These are phyloP conservation scores for Macheiramphus alcinus DNA, from an alignment of 2,113 vertebrate species.

Conservation along the genomic window DNA sequence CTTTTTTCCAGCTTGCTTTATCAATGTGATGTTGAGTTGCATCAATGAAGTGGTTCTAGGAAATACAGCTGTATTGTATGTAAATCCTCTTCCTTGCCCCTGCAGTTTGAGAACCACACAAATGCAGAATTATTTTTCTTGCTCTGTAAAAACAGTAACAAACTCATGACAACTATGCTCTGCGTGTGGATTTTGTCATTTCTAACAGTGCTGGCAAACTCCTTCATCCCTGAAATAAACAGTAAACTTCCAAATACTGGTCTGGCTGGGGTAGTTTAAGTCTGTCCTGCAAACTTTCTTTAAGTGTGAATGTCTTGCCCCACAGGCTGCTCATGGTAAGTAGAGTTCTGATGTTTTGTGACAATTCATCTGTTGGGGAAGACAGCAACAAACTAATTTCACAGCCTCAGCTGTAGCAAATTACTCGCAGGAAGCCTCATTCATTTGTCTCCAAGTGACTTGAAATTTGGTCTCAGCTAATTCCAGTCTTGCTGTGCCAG, in stretches of 20 bases:
- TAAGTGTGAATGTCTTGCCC: not conserved
- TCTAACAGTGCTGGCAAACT: not conserved
- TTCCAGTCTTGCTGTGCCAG: not conserved
- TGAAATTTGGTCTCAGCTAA: not conserved
- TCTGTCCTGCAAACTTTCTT: not conserved
- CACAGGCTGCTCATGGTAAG: not conserved
- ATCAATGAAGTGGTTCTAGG: not conserved
- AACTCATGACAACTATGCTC: not conserved
- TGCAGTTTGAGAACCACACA: not conserved
- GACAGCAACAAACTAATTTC: not conserved
- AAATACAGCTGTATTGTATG: not conserved
- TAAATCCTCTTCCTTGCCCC: not conserved
- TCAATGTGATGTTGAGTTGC: not conserved
- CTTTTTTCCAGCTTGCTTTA: not conserved
- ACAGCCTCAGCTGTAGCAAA: not conserved
- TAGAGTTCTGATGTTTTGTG: not conserved
- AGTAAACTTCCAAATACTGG: not conserved
- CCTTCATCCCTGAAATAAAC: not conserved
- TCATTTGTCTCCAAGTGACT: not conserved
- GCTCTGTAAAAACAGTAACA: not conserved
- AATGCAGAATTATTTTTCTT: not conserved
- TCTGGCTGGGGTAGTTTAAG: not conserved
- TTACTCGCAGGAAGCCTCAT: not conserved
- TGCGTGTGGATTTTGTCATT: not conserved
- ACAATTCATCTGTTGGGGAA: not conserved